Evolutionary conservation across 2,888 invertebrate genomes (phyloP).

Genomic region (Sipha maydis): DNA sequence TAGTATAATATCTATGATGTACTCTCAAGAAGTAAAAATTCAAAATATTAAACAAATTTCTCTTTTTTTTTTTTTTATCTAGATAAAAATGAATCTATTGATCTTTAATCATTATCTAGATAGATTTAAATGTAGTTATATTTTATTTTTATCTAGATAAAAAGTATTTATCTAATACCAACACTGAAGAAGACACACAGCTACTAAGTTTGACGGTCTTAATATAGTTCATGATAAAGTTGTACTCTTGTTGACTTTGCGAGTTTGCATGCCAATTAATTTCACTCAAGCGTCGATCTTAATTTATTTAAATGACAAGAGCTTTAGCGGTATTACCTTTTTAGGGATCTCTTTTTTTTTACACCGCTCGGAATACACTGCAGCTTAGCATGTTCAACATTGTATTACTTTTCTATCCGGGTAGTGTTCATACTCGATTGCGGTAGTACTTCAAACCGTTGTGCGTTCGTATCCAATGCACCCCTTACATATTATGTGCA

Average conservation of each 20-base stretch:
- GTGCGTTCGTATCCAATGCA: neutral
- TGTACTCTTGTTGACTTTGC: slow-evolving; percentile 38
- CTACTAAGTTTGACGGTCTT: slow-evolving; percentile 39
- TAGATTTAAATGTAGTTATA: too few species aligned
- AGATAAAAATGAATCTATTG: too few species aligned
- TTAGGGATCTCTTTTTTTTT: neutral
- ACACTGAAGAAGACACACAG: neutral
- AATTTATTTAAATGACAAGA: slow-evolving; percentile 57
- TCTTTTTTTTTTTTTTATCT: too few species aligned
- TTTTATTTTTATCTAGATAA: too few species aligned
- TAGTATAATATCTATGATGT: too few species aligned
- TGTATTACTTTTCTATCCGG: neutral
- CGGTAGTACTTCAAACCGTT: neutral
- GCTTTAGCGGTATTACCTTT: slow-evolving; percentile 38
- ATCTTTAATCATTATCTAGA: too few species aligned
- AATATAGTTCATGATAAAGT: slow-evolving; percentile 48
- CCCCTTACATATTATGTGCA: too few species aligned
- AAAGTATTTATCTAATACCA: too few species aligned
- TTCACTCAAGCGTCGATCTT: slow-evolving; percentile 25
- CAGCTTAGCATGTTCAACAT: neutral
- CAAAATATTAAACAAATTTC: too few species aligned
- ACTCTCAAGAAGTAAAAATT: too few species aligned
- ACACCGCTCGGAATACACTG: neutral
- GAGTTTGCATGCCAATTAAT: slow-evolving; percentile 52
- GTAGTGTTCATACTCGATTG: neutral